phyloP scores from a whole-genome alignment of 1,140 invertebrate genomes.

The Physella acuta region DNA sequence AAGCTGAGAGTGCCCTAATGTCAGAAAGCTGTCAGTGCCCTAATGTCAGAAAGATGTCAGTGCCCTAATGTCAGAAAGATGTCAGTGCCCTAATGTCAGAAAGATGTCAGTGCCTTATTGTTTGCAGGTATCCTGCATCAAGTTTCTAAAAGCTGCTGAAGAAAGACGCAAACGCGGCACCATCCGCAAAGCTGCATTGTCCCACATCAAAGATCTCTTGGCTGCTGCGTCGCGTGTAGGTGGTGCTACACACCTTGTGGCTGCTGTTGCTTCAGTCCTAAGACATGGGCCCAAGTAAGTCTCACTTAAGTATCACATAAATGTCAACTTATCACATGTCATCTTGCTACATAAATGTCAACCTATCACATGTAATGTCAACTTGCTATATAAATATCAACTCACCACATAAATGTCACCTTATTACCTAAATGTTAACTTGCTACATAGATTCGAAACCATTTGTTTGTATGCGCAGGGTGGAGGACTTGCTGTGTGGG shows the following conservation, averaged over 20 bases:
- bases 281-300: conserved; percentile 54
- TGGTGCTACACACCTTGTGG: conserved; percentile 55
- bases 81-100: conserved; percentile 41
- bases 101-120: no score
- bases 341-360: no score
- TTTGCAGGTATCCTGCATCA: conserved; percentile 49
- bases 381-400: no score
- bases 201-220: conserved; percentile 57
- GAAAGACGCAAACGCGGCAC: conserved; percentile 48
- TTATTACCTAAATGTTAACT: no score
- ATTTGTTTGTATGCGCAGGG: conserved; percentile 37
- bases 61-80: conserved; percentile 40
- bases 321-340: no score
- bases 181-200: conserved; percentile 51
- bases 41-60: conserved; percentile 51
- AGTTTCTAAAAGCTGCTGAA: conserved; percentile 51
- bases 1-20: conserved; percentile 44
- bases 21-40: conserved; percentile 52
- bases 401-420: no score
- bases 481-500: conserved; percentile 57
- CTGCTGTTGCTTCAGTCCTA: conserved; percentile 56
- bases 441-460: no score
- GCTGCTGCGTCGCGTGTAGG: conserved; percentile 52
- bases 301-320: no score
- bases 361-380: no score